phyloP scores from a whole-genome alignment of 2,797 vertebrate species.

The Saxicola maurus region DNA sequence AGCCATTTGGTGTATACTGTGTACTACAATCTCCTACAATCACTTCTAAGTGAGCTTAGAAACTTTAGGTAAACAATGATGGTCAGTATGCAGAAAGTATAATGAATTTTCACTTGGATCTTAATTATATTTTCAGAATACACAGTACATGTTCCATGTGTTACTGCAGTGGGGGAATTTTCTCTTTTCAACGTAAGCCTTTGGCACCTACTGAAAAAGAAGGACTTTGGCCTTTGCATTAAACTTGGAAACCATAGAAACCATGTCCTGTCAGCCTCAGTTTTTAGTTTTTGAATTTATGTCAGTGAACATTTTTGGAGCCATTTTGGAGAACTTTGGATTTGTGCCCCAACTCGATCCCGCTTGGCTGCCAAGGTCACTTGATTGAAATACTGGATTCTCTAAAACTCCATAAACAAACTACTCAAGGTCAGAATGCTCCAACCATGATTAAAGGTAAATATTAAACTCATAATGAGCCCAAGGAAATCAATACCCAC shows the following conservation, averaged over 20 bases:
- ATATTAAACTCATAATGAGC: background rate
- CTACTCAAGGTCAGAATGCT: background rate
- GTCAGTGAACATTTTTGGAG: background rate
- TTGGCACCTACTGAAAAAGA: background rate
- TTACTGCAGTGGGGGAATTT: background rate
- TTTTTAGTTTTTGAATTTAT: background rate
- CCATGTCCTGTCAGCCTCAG: background rate
- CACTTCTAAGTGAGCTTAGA: background rate
- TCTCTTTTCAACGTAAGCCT: background rate
- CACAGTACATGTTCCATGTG: background rate
- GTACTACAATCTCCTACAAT: background rate
- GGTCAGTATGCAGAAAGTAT: background rate
- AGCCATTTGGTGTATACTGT: background rate
- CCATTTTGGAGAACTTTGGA: background rate
- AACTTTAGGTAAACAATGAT: background rate
- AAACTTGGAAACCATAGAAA: background rate
- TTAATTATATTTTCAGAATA: background rate
- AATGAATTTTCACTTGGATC: background rate
- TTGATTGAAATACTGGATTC: background rate
- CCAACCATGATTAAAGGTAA: background rate
- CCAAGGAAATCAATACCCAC: background rate
- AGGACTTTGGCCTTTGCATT: background rate
- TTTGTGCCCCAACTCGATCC: background rate
- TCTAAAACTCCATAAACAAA: background rate
- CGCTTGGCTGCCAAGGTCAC: background rate